Conservation (phyloP, 2,113 vertebrate species). For the Lethenteron camtschaticum region DNA sequence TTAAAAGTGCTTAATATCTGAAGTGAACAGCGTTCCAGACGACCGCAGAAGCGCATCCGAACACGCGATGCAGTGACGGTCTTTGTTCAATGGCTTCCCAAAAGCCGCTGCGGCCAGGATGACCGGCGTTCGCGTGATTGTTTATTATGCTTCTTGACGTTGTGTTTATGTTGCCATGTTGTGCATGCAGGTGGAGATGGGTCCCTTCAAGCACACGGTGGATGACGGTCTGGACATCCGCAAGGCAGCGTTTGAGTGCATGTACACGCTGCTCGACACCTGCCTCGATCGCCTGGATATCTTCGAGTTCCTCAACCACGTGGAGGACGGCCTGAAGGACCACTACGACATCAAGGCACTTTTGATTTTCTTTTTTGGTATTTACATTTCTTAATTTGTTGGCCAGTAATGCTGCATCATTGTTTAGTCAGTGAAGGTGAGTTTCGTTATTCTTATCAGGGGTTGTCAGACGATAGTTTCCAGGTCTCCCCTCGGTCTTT, state of each 20-base stretch:
- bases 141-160: no score
- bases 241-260: slow-evolving; percentile 77
- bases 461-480: not conserved
- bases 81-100: no score
- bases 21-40: no score
- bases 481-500: no score
- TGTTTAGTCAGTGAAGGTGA: not conserved
- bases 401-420: not conserved
- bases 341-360: slow-evolving; percentile 64
- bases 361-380: no score
- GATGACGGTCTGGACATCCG: slow-evolving; percentile 70
- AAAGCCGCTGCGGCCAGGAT: no score
- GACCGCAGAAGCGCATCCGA: no score
- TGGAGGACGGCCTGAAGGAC: slow-evolving; percentile 77
- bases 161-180: no score
- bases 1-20: no score
- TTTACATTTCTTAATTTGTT: no score
- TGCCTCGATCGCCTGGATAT: slow-evolving; percentile 61
- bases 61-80: no score
- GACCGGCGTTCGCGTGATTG: no score
- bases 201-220: slow-evolving; percentile 76
- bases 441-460: not conserved
- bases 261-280: slow-evolving; percentile 73
- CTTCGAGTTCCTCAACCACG: slow-evolving; percentile 57
- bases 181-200: slow-evolving; percentile 68